Percentiles rank a stretch among this genome's conserved stretches.
These are phyloP conservation scores for Lithophane ornitopus DNA, from an alignment of 2,888 invertebrate genomes.

Conservation along the genomic window DNA sequence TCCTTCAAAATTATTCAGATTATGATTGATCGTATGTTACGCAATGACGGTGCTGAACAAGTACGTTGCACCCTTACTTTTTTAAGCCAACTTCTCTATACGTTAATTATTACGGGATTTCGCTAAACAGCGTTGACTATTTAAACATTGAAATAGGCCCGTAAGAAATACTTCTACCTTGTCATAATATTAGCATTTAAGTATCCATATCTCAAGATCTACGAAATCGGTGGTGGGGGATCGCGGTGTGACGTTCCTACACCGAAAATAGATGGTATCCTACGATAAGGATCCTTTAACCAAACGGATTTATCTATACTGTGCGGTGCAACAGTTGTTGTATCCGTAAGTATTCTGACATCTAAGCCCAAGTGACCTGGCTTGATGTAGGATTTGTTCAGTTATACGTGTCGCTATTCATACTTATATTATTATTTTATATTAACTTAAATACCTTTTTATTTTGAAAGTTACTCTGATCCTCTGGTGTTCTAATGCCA, in stretches of 20 bases:
- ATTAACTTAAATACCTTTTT: background rate
- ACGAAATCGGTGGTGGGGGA: background rate
- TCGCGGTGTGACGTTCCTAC: background rate
- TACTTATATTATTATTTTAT: background rate
- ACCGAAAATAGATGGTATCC: no score
- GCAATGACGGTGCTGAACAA: no score
- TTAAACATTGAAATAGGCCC: background rate
- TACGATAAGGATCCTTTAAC: background rate
- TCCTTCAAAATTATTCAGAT: no score
- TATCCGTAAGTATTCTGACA: background rate
- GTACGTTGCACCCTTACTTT: background rate
- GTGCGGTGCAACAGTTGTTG: no score
- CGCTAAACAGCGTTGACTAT: background rate
- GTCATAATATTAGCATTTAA: background rate
- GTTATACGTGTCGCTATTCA: background rate
- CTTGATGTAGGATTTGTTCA: background rate
- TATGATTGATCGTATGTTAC: no score
- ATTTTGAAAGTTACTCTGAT: background rate
- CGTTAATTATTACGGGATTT: background rate
- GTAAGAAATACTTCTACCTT: background rate
- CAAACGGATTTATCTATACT: background rate
- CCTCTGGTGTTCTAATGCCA: background rate
- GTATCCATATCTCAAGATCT: no score
- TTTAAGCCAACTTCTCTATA: background rate
- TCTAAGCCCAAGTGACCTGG: background rate